Percentiles rank a stretch among this genome's conserved stretches.
These are phyloP conservation scores for Sus cebifrons DNA, from an alignment of 2,797 vertebrate genomes.

Conservation along the genomic window DNA sequence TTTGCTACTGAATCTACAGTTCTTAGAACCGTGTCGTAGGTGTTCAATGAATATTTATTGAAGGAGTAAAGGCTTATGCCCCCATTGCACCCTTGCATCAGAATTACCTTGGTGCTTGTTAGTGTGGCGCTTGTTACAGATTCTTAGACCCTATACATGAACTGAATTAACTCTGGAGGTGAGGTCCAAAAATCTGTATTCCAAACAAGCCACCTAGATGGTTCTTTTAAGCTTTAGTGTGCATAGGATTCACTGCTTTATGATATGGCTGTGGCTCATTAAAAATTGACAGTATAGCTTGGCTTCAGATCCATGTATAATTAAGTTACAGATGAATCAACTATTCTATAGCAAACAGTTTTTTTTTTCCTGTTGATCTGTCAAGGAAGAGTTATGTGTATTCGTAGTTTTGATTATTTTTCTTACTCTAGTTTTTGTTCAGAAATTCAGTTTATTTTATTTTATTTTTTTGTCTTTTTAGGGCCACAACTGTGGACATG, in stretches of 20 bases:
- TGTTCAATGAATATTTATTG: conserved; percentile 36
- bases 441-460: background rate
- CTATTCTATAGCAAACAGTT: background rate
- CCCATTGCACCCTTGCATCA: background rate
- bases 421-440: conserved; percentile 21
- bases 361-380: background rate
- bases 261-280: background rate
- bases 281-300: background rate
- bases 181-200: background rate
- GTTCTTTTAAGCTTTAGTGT: background rate
- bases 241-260: background rate
- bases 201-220: background rate
- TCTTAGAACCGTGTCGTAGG: background rate
- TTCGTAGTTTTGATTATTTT: conserved; percentile 61
- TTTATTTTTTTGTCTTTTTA: too few relatives aligned
- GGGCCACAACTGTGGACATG: too few relatives aligned
- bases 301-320: background rate
- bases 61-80: background rate
- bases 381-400: conserved; percentile 11
- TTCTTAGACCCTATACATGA: background rate
- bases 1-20: conserved; percentile 8
- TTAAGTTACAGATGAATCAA: conserved; percentile 42
- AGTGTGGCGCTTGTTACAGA: background rate
- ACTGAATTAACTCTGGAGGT: background rate
- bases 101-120: background rate